Evolutionary conservation across 2,888 invertebrate genomes (phyloP), one percentile per base, ranked within the genome.

Genomic region (Machimus rusticus): DNA sequence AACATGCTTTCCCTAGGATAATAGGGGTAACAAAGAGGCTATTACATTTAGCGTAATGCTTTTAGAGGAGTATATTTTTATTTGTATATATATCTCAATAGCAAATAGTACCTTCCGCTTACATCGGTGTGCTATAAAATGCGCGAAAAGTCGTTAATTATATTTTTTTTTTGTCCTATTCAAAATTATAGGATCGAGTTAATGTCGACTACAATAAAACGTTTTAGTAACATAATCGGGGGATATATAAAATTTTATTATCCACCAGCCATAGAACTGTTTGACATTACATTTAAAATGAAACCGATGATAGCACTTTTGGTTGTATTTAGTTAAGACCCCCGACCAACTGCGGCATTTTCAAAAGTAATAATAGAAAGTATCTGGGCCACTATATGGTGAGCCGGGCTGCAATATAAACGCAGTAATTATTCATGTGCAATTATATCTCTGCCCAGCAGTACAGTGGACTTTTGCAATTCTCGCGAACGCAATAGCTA

Each of bases 371-470:
- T 66, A 66, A 66, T 28, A 66, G 66, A 66, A 28, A 79, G 43
- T 51, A 81, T 81, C n/a, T 51, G 81, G 55, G 55, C 31, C 66
- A 31, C n/a, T 37, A 57, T 37, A 57, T 57, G 9, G 57, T 28
- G 57, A 57, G 28, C n/a, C 37, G 3, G 81, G 66, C 57, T 34
- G 34, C 57, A 82, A 51, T 82, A 57, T 37, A 19, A 55, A 31
- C 66, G 66, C 28, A 82, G 57, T 66, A 82, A 82, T 82, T 82
- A 82, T 82, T 82, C 82, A 82, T 37, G 37, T 34, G 85, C 74
- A 57, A 46, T 51, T 85, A 85, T 39, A 85, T 19, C 74, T 28
- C 28, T 74, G 37, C 85, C 5, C 43, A 6, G 28, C 46, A 37
- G 34, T 43, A 39, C 3, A 74, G 23, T 74, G 82, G 37, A 43